These are phyloP conservation scores for Excalfactoria chinensis DNA, from an alignment of 2,113 vertebrate species.

Conservation along the genomic window DNA sequence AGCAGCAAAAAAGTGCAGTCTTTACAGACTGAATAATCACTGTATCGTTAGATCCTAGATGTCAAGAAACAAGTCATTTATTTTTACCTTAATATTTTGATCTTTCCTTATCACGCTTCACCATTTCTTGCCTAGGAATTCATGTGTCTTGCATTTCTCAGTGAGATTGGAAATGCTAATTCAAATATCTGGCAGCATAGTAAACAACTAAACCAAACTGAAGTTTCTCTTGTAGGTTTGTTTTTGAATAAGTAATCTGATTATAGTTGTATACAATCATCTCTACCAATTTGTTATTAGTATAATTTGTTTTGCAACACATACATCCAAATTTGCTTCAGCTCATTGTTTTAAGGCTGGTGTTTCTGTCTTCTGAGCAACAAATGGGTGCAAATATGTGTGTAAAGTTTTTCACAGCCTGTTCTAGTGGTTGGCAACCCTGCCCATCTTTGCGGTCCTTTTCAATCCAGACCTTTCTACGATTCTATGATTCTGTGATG, in stretches of 20 bases:
- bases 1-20: not conserved
- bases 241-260: not conserved
- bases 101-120: not conserved
- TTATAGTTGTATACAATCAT: not conserved
- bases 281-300: not conserved
- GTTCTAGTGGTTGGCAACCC: no score
- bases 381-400: not conserved
- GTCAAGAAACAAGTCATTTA: not conserved
- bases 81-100: not conserved
- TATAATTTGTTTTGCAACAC: not conserved
- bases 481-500: no score
- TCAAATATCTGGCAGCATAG: not conserved
- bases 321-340: not conserved
- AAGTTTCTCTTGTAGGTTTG: not conserved
- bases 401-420: not conserved
- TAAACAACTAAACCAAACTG: not conserved
- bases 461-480: no score
- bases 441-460: no score
- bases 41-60: not conserved
- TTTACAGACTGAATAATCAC: not conserved
- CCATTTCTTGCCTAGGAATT: not conserved
- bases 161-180: not conserved
- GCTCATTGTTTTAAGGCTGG: not conserved
- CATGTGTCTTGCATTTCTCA: not conserved
- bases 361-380: not conserved